These are phyloP conservation scores for Siniperca chuatsi DNA, from an alignment of 2,113 vertebrate species.

Conservation along the genomic window DNA sequence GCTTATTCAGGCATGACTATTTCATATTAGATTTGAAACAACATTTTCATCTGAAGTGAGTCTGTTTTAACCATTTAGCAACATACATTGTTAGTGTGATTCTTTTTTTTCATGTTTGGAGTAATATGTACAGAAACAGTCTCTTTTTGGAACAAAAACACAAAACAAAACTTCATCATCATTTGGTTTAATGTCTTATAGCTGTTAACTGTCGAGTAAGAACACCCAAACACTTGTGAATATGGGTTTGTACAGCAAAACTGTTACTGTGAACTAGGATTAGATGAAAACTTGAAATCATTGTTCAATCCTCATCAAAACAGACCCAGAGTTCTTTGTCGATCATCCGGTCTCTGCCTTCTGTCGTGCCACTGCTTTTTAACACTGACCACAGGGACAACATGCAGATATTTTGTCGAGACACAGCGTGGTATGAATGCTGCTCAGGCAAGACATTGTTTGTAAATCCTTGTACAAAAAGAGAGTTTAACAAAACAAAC, in stretches of 20 bases:
- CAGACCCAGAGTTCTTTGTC: conserved; percentile 28
- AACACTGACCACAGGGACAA: conserved; percentile 43
- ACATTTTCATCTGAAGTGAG: conserved; percentile 22
- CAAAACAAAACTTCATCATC: neutral
- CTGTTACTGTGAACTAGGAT: conserved; percentile 68
- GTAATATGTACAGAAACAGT: conserved; percentile 33
- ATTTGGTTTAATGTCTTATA: conserved; percentile 19
- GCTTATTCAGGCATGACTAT: conserved; percentile 2
- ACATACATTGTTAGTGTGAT: conserved; percentile 24
- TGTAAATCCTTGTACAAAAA: conserved; percentile 68
- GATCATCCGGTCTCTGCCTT: conserved; percentile 52
- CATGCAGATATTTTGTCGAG: conserved; percentile 31
- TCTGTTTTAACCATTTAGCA: conserved; percentile 16
- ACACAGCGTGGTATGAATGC: conserved; percentile 26
- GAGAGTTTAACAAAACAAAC: conserved; percentile 42
- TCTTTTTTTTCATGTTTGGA: neutral
- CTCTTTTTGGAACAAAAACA: conserved; percentile 37
- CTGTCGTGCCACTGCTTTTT: conserved; percentile 53
- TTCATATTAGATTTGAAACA: neutral
- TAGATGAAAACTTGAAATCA: conserved; percentile 50
- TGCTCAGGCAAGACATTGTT: conserved; percentile 53
- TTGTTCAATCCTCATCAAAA: conserved; percentile 32
- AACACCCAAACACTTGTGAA: conserved; percentile 46
- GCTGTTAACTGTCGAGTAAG: conserved; percentile 33
- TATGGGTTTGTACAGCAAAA: conserved; percentile 59